Evolutionary conservation across 2,113 vertebrate species (phyloP).

Genomic region (Edolisoma coerulescens): DNA sequence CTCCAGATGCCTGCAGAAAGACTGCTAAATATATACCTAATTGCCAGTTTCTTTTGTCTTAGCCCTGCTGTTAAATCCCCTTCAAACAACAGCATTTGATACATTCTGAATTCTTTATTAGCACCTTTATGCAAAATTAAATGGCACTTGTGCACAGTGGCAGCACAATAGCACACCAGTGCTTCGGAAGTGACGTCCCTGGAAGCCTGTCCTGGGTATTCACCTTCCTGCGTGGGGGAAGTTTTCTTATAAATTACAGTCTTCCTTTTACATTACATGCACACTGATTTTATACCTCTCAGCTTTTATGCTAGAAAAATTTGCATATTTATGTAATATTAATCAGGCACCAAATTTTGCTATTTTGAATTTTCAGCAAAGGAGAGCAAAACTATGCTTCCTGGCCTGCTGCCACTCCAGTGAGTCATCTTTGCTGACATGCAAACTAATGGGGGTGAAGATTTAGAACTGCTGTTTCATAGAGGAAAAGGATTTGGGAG

Average conservation of each 20-base stretch:
- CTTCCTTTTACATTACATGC: not conserved
- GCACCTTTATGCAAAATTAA: slow-evolving; percentile 23
- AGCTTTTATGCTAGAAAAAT: not conserved
- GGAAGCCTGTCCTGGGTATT: not conserved
- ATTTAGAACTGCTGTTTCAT: not conserved
- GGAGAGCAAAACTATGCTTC: not conserved
- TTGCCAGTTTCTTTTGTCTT: slow-evolving; percentile 61
- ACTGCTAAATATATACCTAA: slow-evolving; percentile 71
- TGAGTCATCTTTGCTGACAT: slow-evolving; percentile 47
- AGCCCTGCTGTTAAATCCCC: slow-evolving; percentile 40
- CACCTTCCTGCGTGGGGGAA: not conserved
- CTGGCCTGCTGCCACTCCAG: slow-evolving; percentile 16
- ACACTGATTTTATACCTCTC: not conserved
- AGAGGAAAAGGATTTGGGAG: slow-evolving; percentile 1
- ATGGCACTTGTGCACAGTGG: not conserved
- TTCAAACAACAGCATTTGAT: slow-evolving; percentile 41
- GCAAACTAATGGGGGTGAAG: not conserved
- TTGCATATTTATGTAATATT: slow-evolving; percentile 41
- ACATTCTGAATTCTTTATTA: slow-evolving; percentile 29
- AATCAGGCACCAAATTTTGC: slow-evolving; percentile 24
- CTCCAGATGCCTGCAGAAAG: slow-evolving; percentile 67
- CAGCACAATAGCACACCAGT: not conserved
- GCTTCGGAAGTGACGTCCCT: not conserved
- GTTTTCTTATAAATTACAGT: slow-evolving; percentile 19
- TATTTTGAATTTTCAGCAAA: slow-evolving; percentile 38